Base-by-base conservation (phyloP, 2,888 invertebrate genomes). In the Lobophora halterata region DNA sequence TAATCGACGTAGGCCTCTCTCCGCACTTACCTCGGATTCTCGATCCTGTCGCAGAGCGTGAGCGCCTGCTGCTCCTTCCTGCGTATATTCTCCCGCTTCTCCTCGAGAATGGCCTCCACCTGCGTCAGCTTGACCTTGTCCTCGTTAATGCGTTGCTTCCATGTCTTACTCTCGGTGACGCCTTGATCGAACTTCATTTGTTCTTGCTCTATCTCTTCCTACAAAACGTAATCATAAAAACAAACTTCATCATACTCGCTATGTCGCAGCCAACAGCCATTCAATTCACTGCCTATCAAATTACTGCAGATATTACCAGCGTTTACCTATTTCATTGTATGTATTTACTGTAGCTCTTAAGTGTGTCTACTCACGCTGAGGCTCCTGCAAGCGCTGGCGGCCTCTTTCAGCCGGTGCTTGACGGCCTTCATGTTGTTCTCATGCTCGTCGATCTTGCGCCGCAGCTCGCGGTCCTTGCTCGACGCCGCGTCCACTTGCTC, bases 161-260 rank as follows among this genome's bases (percentile, higher is more conserved):
- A 66, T 6, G 63, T 58, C 27, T 58, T 57, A 1, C 69, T 62
- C 44, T 77, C 72, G 0, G 72, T 53, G 24, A 58, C 65, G 1
- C 72, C 77, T n/a, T 69, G 77, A 21, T 86, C 81, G 2, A 77
- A 55, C 49, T 82, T 82, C 21, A 78, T 51, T 42, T 82, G 76
- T 40, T 85, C 79, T 33, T 86, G 83, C 21, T 75, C 77, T 44
- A 89, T 75, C 57, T 89, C 80, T 35, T 85, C 82, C 88, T 89
- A 6, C 21, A 10, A 5, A 20, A 5, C 7, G 1, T 1, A 5
- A 5, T 7, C 5, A 14, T 1, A 7, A 14, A 14, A 5, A 13
- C 17, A 33, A n/a, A n/a, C n/a, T n/a, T n/a, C n/a, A n/a, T n/a
- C n/a, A n/a, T n/a, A n/a, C n/a, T n/a, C n/a, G n/a, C n/a, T n/a